Evolutionary conservation across 2,797 vertebrate genomes (phyloP).

Genomic region (Pangasius mekongensis): DNA sequence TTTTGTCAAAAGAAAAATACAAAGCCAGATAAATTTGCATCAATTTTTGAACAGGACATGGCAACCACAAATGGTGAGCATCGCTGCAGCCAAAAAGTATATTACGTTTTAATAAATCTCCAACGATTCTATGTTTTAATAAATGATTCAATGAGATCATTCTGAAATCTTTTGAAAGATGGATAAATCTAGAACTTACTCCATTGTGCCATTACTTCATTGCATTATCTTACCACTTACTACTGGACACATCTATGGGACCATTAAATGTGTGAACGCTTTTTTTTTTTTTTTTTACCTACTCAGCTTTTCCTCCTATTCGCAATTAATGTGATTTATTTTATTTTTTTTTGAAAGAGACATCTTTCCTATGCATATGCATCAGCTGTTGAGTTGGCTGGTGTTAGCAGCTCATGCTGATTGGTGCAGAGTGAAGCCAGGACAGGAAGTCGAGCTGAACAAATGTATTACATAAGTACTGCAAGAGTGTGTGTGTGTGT

Average conservation of each 20-base stretch:
- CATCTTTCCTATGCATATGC: not conserved
- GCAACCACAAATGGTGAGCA: not conserved
- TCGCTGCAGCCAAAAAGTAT: not conserved
- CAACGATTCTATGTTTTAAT: not conserved
- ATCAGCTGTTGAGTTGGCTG: constrained; percentile 14
- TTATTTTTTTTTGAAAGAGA: too few species aligned
- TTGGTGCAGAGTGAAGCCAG: constrained; percentile 48
- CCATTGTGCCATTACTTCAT: not conserved
- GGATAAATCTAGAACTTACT: not conserved
- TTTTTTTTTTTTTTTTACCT: not conserved
- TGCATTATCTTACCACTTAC: not conserved
- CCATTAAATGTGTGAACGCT: too few species aligned
- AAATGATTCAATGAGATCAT: not conserved
- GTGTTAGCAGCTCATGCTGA: constrained; percentile 21
- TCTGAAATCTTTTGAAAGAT: not conserved
- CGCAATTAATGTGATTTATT: not conserved
- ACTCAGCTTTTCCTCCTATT: not conserved
- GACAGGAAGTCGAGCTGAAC: constrained; percentile 57
- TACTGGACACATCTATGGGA: not conserved
- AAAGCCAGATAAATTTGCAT: not conserved
- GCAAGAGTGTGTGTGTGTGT: constrained; percentile 18
- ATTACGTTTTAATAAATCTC: not conserved
- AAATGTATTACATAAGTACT: constrained; percentile 63
- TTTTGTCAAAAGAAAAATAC: not conserved
- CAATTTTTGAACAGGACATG: not conserved